phyloP scores from a whole-genome alignment of 2,797 vertebrate genomes.

The Catamblyrhynchus diadema region DNA sequence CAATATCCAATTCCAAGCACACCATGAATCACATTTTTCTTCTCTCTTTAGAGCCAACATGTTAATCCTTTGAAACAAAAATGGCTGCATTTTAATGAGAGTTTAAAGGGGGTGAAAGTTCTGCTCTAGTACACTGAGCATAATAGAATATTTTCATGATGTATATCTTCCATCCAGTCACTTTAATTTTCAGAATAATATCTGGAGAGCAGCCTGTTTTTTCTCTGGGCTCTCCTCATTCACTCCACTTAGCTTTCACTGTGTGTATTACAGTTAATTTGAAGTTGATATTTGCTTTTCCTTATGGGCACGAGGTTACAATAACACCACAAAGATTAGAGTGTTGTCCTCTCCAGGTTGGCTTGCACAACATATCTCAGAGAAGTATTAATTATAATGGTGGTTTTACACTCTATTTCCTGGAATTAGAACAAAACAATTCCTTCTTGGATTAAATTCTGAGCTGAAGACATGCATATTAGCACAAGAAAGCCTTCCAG shows the following conservation, averaged over 20 bases:
- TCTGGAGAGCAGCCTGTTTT: constrained; percentile 28
- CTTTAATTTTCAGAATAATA: constrained; percentile 58
- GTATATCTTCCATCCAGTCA: constrained; percentile 26
- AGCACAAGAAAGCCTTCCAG: fast-evolving
- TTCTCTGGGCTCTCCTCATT: constrained; percentile 8
- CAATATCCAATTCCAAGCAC: constrained; percentile 30
- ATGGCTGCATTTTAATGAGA: constrained; percentile 65
- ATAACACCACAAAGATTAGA: background rate
- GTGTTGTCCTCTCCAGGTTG: background rate
- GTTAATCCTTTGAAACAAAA: constrained; percentile 68
- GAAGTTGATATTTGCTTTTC: background rate
- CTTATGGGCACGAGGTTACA: background rate
- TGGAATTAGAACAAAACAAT: background rate
- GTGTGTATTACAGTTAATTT: constrained; percentile 17
- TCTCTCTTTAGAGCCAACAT: constrained; percentile 56
- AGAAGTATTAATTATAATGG: background rate
- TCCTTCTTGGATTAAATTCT: background rate
- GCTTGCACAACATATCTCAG: background rate
- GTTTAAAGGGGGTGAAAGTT: constrained; percentile 53
- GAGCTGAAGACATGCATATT: background rate
- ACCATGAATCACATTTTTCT: constrained; percentile 44
- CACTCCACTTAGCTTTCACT: constrained; percentile 25
- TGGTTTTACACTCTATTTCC: background rate
- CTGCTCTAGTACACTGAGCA: constrained; percentile 19
- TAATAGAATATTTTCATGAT: constrained; percentile 51